Evolutionary conservation across 2,797 vertebrate species (phyloP).

Genomic region (Threskiornis aethiopicus): DNA sequence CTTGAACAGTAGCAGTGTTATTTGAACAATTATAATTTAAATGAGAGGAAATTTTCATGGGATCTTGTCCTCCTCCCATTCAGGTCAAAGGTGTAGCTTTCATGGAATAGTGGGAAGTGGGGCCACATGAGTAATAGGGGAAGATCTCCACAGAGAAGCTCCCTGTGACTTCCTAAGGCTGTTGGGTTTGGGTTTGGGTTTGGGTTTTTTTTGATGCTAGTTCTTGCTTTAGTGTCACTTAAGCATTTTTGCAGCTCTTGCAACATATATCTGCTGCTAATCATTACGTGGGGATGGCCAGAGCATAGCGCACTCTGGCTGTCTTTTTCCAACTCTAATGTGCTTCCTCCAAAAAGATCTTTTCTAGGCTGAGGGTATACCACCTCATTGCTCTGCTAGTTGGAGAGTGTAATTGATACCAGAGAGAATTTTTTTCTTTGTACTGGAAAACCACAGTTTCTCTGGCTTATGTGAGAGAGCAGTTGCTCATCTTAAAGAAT

Average conservation of each 20-base stretch:
- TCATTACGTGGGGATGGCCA: not conserved
- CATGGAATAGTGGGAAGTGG: not conserved
- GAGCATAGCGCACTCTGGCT: fast-evolving
- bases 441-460: not conserved
- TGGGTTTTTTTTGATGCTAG: not conserved
- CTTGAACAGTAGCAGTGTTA: not conserved
- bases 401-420: not conserved
- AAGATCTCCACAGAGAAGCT: not conserved
- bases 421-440: not conserved
- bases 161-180: not conserved
- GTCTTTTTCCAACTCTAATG: not conserved
- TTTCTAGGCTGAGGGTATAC: not conserved
- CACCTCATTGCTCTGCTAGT: not conserved
- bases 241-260: not conserved
- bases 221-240: not conserved
- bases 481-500: not conserved
- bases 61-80: not conserved
- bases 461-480: not conserved
- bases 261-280: not conserved
- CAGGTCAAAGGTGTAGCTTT: not conserved
- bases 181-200: fast-evolving
- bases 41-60: not conserved
- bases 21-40: not conserved
- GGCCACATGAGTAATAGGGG: fast-evolving
- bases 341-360: not conserved